Base-by-base conservation (phyloP, 2,888 invertebrate genomes). In the Blastobasis adustella region DNA sequence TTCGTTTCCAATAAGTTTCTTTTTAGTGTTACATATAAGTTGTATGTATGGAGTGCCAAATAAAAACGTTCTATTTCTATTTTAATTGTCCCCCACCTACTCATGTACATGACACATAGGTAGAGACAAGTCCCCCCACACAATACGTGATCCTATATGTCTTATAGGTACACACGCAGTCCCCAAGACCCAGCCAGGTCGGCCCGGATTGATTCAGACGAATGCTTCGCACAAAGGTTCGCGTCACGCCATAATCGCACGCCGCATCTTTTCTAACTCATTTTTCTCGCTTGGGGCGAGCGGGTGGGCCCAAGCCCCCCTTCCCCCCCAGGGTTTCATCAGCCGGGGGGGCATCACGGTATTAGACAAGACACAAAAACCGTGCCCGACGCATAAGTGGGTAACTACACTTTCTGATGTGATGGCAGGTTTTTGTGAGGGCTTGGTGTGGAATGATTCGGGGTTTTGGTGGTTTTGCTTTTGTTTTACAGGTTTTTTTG, bases 351-450 rank as follows among this genome's bases (percentile, higher is more conserved):
- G 81, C 82, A 83, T 80, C 81, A 83, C 81, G 84, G 85, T 79
- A 84, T 87, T 87, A 86, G 87, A 85, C 86, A 87, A 87, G 85
- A 85, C 86, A 87, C 87, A 87, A 88, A 87, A 88, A 88, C 85
- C 79, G 70, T 68, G 76, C 80, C 74, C 75, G 73, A 58, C 70
- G 76, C 73, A 86, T 71, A 84, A 84, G 80, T 74, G 74, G 73
- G 82, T 76, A 79, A 78, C 77, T 80, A 76, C 69, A 77, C 73
- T 80, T 84, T 81, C 76, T 23, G 23, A 23, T 23, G 23, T 3
- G 23, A 23, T 77, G 80, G 74, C 73, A 74, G 67, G 66, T 76
- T 78, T 80, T 76, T 75, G 64, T 45, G 37, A 46, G 38, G 10
- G 38, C 48, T 23, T 41, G 46, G 52, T 40, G 46, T 46, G 48